A percentile compares a stretch with the other conserved stretches of the same genome.
These are phyloP conservation scores for Tamias sibiricus DNA, from an alignment of 2,113 vertebrate species.

Conservation along the genomic window DNA sequence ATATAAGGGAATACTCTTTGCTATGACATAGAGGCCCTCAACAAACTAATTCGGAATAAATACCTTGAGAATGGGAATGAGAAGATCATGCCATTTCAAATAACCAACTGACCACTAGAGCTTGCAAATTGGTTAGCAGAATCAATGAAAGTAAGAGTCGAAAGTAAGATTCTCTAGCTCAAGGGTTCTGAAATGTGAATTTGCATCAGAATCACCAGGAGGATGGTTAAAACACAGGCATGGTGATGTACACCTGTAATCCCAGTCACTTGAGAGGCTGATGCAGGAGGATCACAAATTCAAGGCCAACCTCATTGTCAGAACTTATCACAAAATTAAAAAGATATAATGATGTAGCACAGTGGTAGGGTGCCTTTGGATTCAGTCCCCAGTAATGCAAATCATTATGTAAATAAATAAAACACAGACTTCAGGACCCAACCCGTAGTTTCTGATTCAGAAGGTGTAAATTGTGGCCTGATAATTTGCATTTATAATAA, in stretches of 20 bases:
- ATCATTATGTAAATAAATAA: no score
- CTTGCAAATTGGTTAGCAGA: not conserved
- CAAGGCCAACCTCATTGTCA: no score
- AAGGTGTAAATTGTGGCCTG: not conserved
- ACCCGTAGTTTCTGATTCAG: not conserved
- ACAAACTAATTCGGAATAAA: conserved; percentile 75
- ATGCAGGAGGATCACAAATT: no score
- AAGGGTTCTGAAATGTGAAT: not conserved
- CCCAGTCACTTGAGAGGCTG: no score
- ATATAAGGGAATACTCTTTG: not conserved
- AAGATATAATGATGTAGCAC: no score
- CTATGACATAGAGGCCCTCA: conserved; percentile 49
- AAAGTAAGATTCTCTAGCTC: not conserved
- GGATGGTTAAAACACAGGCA: not conserved
- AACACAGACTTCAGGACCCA: not conserved
- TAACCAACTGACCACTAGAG: conserved; percentile 10
- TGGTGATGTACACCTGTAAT: no score
- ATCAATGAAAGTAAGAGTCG: not conserved
- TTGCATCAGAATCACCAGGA: conserved; percentile 13
- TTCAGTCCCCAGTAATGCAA: no score
- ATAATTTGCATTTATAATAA: conserved; percentile 56
- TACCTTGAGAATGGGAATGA: conserved; percentile 42
- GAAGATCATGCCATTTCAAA: conserved; percentile 65
- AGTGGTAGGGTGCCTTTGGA: no score
- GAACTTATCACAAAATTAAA: no score